Evolutionary conservation across 2,113 vertebrate species (phyloP), one percentile per base, ranked within the genome.

Genomic region (Dicaeum eximium): DNA sequence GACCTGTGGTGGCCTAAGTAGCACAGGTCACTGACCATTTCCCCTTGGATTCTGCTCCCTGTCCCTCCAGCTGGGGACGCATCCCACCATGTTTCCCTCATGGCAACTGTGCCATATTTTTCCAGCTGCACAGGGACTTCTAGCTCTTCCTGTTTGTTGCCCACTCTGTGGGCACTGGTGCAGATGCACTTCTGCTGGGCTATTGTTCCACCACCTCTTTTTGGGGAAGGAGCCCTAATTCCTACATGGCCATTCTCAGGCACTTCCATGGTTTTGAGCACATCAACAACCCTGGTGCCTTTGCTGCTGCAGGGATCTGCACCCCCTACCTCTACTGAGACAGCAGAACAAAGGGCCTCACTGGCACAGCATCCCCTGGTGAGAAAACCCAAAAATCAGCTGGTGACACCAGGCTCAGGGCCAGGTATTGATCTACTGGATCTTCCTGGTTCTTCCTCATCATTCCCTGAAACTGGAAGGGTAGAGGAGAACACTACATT

Each of bases 331-430:
- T 33, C 13, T 35, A 42, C 31, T 22, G 15, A 33, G 27, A 35
- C 10, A 33, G 37, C 13, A 86, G 40, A 61, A 61, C 30, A 27
- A 66, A 60, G 25, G 21, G 12, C 22, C 13, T 67, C 40, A 3
- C 18, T 48, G 11, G 9, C 40, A 61, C 19, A 23, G 13, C 0
- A 0, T 11, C 19, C 19, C 35, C 15, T 3, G 8, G 23, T 2
- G 30, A 45, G 18, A 64, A 87, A 78, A 60, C 3, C 18, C 15
- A 45, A 66, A 73, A 37, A 67, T 61, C 19, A 61, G 60, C 40
- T 27, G 38, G 20, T 28, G 30, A 71, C 30, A 58, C 13, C 44
- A 65, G 19, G 13, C 19, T 78, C 9, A 10, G 51, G 31, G 27
- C 2, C 22, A 72, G 58, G 20, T n/a, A 30, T 22, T 42, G 27